Percentiles rank a stretch among this genome's conserved stretches.
Conservation (phyloP, 2,797 vertebrate species). For the Platalea minor region DNA sequence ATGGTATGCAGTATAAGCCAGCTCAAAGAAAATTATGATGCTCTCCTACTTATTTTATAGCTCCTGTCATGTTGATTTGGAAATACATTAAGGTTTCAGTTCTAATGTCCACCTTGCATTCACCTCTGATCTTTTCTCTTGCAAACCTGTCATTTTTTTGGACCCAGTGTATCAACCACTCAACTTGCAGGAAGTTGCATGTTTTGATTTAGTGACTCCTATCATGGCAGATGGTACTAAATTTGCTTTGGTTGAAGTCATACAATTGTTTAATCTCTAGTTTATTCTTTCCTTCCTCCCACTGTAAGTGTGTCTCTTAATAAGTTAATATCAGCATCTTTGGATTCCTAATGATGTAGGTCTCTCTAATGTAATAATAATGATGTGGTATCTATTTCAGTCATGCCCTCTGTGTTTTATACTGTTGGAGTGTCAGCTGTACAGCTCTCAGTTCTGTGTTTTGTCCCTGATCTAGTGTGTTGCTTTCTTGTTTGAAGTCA, state of each 20-base stretch:
- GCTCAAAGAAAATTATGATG: not conserved
- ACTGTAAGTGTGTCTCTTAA: not conserved
- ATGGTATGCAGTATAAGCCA: not conserved
- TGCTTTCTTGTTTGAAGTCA: not conserved
- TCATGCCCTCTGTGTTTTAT: not conserved
- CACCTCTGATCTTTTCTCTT: constrained; percentile 1
- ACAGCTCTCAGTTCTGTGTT: not conserved
- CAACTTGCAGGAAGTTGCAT: not conserved
- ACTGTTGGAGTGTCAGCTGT: not conserved
- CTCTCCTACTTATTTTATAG: not conserved
- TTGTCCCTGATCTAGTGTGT: not conserved
- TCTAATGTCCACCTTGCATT: not conserved
- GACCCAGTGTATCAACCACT: not conserved
- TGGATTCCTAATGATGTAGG: not conserved
- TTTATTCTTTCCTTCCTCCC: not conserved
- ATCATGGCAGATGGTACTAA: not conserved
- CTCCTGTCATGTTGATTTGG: not conserved
- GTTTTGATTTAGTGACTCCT: constrained; percentile 25
- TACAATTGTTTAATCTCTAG: not conserved
- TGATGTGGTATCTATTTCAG: not conserved
- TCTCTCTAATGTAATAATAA: not conserved
- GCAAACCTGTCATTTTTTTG: not conserved
- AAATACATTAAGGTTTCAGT: not conserved
- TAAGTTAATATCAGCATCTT: not conserved
- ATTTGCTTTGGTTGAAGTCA: not conserved